These are phyloP conservation scores for Liasis olivaceus DNA, from an alignment of 2,797 vertebrate species.

Conservation along the genomic window DNA sequence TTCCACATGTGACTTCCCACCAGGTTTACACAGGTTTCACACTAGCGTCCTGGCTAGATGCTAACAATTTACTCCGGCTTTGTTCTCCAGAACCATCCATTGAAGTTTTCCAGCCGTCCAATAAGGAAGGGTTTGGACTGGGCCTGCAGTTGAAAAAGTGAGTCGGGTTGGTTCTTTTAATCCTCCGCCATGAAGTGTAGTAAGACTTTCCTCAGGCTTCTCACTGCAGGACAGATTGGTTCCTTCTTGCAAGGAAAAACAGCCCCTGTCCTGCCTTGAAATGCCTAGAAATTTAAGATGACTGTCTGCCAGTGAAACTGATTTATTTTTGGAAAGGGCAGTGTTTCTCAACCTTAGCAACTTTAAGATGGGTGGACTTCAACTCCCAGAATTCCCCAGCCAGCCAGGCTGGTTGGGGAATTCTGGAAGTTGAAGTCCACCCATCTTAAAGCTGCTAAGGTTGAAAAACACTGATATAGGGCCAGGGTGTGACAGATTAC, in stretches of 20 bases:
- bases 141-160: constrained; percentile 98
- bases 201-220: too few species aligned
- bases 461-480: neutral
- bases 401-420: too few species aligned
- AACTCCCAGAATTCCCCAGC: too few species aligned
- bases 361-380: too few species aligned
- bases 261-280: neutral
- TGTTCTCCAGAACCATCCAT: constrained; percentile 88
- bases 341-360: too few species aligned
- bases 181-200: neutral
- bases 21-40: too few species aligned
- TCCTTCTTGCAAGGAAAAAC: neutral
- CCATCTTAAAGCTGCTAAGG: too few species aligned
- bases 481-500: neutral
- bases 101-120: constrained; percentile 97
- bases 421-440: too few species aligned
- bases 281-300: neutral
- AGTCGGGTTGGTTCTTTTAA: constrained; percentile 61
- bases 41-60: neutral
- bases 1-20: neutral
- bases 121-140: constrained; percentile 95
- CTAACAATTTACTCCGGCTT: neutral
- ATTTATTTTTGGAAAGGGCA: neutral
- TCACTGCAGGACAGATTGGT: neutral
- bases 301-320: neutral